Evolutionary conservation across 1,140 invertebrate genomes (phyloP).

Genomic region (Chelonus insularis): DNA sequence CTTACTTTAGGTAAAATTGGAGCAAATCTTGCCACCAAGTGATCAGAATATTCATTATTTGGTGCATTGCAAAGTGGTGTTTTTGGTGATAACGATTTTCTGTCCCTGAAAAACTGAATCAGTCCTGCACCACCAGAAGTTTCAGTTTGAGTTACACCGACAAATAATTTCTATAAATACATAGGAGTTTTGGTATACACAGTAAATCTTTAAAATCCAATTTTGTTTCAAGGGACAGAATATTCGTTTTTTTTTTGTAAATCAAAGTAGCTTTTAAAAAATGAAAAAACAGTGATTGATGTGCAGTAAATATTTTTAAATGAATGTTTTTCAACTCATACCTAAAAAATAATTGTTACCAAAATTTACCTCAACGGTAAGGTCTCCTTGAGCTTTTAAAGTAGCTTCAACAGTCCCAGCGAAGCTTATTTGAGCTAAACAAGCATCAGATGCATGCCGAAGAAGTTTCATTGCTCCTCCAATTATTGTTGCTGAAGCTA

Average conservation of each 20-base stretch:
- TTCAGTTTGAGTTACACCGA: slow-evolving; percentile 71
- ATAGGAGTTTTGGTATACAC: slow-evolving; percentile 34
- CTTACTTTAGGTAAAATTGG: slow-evolving; percentile 77
- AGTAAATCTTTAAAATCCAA: too few species aligned
- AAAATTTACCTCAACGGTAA: slow-evolving; percentile 77
- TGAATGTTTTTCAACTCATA: neutral
- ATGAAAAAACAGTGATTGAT: neutral
- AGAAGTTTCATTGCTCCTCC: slow-evolving; percentile 62
- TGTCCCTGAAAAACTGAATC: slow-evolving; percentile 53
- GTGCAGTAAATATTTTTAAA: neutral
- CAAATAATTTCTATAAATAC: slow-evolving; percentile 71
- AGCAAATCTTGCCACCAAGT: slow-evolving; percentile 53
- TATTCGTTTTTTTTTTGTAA: slow-evolving; percentile 24
- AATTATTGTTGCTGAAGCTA: slow-evolving; percentile 70
- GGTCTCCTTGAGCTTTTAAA: slow-evolving; percentile 72
- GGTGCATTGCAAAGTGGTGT: slow-evolving; percentile 37
- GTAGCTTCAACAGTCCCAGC: slow-evolving; percentile 75
- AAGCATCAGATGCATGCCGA: slow-evolving; percentile 60
- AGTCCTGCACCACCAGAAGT: slow-evolving; percentile 56
- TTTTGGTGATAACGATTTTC: slow-evolving; percentile 44
- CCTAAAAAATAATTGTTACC: neutral
- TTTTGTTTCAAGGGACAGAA: slow-evolving; percentile 36
- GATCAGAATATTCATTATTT: slow-evolving; percentile 34
- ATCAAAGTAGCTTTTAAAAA: neutral
- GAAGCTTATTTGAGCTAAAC: slow-evolving; percentile 72